Percentiles rank a stretch among this genome's conserved stretches.
phyloP scores from a whole-genome alignment of 2,113 vertebrate species.

The Mus pahari region DNA sequence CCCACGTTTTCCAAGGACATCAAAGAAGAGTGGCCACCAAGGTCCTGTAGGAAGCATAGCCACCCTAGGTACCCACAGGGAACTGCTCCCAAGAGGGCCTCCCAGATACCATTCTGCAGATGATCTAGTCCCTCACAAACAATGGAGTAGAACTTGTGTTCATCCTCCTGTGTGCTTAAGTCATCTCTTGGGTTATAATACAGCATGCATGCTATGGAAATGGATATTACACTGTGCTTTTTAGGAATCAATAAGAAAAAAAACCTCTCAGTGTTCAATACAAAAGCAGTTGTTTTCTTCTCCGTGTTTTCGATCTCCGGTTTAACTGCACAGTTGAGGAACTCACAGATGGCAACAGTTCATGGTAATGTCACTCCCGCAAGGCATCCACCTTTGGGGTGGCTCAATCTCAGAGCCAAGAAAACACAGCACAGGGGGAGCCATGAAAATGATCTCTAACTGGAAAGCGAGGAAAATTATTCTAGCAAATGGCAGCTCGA shows the following conservation, averaged over 20 bases:
- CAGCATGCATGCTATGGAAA: not conserved
- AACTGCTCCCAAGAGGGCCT: not conserved
- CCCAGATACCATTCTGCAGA: not conserved
- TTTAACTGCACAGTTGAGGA: not conserved
- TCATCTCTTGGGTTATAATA: not conserved
- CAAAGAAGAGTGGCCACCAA: not conserved
- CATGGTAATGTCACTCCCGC: not conserved
- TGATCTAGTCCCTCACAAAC: not conserved
- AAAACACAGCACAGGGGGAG: constrained; percentile 5
- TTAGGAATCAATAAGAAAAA: not conserved
- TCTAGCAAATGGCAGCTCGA: not conserved
- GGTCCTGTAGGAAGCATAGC: not conserved
- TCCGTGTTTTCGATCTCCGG: not conserved
- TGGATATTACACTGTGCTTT: not conserved
- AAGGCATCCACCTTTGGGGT: not conserved
- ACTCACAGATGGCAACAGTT: not conserved
- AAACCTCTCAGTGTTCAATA: not conserved
- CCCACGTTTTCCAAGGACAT: too few species aligned
- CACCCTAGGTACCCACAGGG: not conserved
- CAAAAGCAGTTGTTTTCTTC: not conserved
- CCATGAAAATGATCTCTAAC: not conserved
- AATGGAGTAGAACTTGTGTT: not conserved
- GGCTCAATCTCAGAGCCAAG: not conserved
- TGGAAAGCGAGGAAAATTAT: not conserved
- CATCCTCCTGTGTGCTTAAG: not conserved